Base-by-base conservation (phyloP, 2,888 invertebrate species). In the Lasioglossum leucozonium region DNA sequence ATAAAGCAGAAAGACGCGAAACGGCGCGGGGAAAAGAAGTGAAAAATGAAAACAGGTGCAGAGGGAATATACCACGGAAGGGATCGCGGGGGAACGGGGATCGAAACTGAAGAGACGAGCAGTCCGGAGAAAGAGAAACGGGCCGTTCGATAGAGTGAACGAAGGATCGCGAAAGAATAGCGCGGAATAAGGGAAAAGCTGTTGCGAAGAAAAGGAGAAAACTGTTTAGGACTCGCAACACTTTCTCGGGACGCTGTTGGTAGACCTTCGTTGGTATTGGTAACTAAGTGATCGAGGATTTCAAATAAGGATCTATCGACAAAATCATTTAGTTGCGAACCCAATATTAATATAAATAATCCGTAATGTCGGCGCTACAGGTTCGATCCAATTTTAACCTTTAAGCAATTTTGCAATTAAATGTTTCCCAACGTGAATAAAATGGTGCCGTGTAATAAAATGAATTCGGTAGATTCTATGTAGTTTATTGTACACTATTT, bases 141-240 rank as follows among this genome's bases (percentile, higher is more conserved):
- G 18, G 62, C n/a, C 58, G 58, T 62, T 69, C 8, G 34, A 71
- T 22, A 26, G 4, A 16, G 16, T 44, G 40, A 65, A 62, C 13
- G 18, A 34, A 18, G 30, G 30, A 13, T 34, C 44, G 67, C 16
- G 79, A 55, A 40, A 62, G 75, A 79, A 84, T 75, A 72, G 44
- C 18, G 22, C 8, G 55, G 55, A 62, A 84, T 78, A 75, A 75
- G 65, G 65, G 75, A n/a, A n/a, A 79, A 58, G 42, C 62, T 81
- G 72, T 76, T 55, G 73, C 22, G 30, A 67, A 55, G 82, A 74
- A 77, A 77, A 42, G 40, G 42, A 42, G 69, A 69, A 65, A 77
- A 82, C 77, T 84, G 69, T 78, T 82, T 71, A 62, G 42, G 62
- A 82, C 69, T 77, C 65, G 82, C 65, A 76, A 81, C 76, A 73